Evolutionary conservation across 1,140 invertebrate genomes (phyloP).

Genomic region (Ganaspis sp.): DNA sequence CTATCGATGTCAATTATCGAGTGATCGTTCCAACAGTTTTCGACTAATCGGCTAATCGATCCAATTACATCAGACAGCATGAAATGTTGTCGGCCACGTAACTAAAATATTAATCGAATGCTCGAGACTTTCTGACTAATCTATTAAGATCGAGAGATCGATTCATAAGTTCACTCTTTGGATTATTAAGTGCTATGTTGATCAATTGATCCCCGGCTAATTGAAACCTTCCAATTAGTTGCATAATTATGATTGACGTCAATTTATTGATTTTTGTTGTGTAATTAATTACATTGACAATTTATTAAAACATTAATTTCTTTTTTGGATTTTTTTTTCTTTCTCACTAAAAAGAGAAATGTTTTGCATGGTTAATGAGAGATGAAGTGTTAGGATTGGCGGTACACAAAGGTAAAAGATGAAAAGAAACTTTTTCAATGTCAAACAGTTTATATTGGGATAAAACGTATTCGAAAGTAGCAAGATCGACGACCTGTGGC

Average conservation of each 20-base stretch:
- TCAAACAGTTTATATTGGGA: slow-evolving; percentile 1
- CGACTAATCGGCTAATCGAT: slow-evolving; percentile 3
- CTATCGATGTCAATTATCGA: slow-evolving; percentile 13
- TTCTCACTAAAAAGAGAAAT: too few relatives aligned
- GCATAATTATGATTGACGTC: too few relatives aligned
- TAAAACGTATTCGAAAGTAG: slow-evolving; percentile 13
- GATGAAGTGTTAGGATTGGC: too few relatives aligned
- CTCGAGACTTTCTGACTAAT: neutral
- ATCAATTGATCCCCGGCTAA: neutral
- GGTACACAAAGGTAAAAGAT: neutral
- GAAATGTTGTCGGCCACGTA: neutral
- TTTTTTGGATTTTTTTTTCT: too few relatives aligned
- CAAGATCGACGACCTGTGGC: neutral
- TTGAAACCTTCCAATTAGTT: too few relatives aligned
- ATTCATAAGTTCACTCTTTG: neutral
- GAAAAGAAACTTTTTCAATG: slow-evolving; percentile 8
- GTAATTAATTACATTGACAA: too few relatives aligned
- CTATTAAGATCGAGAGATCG: neutral
- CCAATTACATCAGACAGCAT: slow-evolving; percentile 15
- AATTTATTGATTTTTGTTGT: too few relatives aligned
- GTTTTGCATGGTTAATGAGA: too few relatives aligned
- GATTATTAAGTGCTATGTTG: neutral
- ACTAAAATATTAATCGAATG: slow-evolving; percentile 2
- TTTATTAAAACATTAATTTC: too few relatives aligned
- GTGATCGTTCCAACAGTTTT: neutral